These are phyloP conservation scores for Echeneis naucrates DNA, from an alignment of 2,797 vertebrate species.

Conservation along the genomic window DNA sequence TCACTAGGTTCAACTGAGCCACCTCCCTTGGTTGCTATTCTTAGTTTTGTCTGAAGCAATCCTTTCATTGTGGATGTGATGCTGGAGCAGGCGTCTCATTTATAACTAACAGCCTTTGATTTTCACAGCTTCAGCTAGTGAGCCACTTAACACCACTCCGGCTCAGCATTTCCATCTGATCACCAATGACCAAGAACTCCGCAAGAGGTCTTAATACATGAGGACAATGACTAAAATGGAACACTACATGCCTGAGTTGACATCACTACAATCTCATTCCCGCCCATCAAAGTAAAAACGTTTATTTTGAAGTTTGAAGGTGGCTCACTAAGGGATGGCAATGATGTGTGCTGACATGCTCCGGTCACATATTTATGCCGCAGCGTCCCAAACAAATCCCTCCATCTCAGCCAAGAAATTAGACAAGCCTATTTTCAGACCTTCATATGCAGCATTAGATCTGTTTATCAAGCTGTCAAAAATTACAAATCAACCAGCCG, in stretches of 20 bases:
- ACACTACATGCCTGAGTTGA: background rate
- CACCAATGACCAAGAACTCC: background rate
- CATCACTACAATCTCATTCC: background rate
- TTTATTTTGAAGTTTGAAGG: background rate
- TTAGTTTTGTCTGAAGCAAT: background rate
- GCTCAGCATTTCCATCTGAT: background rate
- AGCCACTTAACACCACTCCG: background rate
- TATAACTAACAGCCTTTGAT: background rate
- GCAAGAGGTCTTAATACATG: background rate
- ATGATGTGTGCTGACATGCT: background rate
- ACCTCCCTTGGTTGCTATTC: background rate
- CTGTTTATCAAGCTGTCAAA: constrained; percentile 66
- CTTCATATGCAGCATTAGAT: constrained; percentile 25
- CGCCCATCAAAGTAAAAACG: background rate
- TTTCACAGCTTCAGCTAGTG: background rate
- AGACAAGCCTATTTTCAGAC: constrained; percentile 58
- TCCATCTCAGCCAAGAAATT: constrained; percentile 37
- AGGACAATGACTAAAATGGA: background rate
- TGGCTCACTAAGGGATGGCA: background rate
- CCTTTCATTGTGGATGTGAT: background rate
- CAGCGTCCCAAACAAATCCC: constrained; percentile 20
- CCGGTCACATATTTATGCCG: constrained; percentile 6
- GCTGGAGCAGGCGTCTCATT: background rate
- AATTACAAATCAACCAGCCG: constrained; percentile 66
- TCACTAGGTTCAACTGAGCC: background rate